phyloP scores from a whole-genome alignment of 2,888 invertebrate genomes.

The Agapostemon virescens region DNA sequence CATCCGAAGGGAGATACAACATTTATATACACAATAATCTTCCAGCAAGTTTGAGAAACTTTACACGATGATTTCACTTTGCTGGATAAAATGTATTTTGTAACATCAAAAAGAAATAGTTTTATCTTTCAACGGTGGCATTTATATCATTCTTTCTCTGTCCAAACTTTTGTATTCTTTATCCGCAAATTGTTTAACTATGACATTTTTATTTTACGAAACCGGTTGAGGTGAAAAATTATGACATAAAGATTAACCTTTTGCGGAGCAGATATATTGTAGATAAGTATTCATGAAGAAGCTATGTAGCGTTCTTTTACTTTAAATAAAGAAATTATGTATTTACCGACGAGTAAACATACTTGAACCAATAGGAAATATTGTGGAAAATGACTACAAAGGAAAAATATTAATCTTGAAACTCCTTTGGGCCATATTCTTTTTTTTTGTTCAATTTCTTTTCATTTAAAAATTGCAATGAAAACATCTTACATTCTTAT shows the following conservation, averaged over 20 bases:
- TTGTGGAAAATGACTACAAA: too few species aligned
- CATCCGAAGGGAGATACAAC: conserved; percentile 4
- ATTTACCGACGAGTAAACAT: too few species aligned
- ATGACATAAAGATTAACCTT: not conserved
- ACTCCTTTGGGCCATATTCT: too few species aligned
- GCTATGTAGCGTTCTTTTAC: too few species aligned
- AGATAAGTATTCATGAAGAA: too few species aligned
- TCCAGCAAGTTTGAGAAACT: not conserved
- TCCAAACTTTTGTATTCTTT: too few species aligned
- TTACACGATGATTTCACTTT: not conserved
- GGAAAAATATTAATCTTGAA: too few species aligned
- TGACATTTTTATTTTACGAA: not conserved
- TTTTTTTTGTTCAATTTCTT: too few species aligned
- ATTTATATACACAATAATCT: not conserved
- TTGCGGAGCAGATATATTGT: not conserved
- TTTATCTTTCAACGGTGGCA: not conserved
- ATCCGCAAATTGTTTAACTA: not conserved
- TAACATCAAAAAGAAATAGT: not conserved
- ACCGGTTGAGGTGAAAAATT: not conserved
- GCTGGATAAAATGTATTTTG: not conserved
- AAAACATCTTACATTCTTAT: too few species aligned
- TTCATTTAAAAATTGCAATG: too few species aligned
- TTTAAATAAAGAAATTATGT: too few species aligned
- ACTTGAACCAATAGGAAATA: too few species aligned
- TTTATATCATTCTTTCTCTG: not conserved